phyloP scores from a whole-genome alignment of 2,797 vertebrate species.

The Bradypodion pumilum region DNA sequence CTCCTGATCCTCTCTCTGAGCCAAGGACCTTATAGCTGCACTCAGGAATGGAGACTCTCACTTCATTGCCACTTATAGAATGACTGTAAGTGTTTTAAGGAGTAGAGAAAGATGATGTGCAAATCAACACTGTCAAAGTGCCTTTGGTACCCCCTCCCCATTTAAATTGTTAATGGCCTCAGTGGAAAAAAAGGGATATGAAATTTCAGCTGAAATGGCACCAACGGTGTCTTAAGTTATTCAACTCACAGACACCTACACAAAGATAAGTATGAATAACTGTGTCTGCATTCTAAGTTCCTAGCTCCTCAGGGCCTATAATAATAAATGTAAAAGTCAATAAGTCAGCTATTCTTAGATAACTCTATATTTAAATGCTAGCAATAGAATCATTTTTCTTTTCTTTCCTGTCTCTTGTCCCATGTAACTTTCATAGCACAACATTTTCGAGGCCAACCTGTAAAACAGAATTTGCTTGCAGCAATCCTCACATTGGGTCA shows the following conservation, averaged over 20 bases:
- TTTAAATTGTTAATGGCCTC: constrained; percentile 39
- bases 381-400: constrained; percentile 49
- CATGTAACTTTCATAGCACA: constrained; percentile 52
- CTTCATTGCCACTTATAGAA: not conserved
- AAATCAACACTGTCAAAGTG: constrained; percentile 31
- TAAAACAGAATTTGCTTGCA: constrained; percentile 65
- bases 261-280: constrained; percentile 36
- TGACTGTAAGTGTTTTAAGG: not conserved
- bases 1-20: not conserved
- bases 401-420: constrained; percentile 43
- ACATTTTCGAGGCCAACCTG: constrained; percentile 55
- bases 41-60: not conserved
- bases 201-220: constrained; percentile 44
- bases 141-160: not conserved
- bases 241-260: constrained; percentile 34
- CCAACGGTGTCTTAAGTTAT: constrained; percentile 42
- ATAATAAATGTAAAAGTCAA: constrained; percentile 58
- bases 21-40: not conserved
- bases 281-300: constrained; percentile 42
- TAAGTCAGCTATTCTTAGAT: constrained; percentile 61
- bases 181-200: constrained; percentile 29
- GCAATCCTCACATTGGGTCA: constrained; percentile 61
- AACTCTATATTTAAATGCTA: constrained; percentile 64
- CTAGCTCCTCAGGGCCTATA: constrained; percentile 44
- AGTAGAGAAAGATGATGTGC: not conserved